Base-by-base conservation (phyloP, 2,797 vertebrate species). In the Aphelocoma californica region DNA sequence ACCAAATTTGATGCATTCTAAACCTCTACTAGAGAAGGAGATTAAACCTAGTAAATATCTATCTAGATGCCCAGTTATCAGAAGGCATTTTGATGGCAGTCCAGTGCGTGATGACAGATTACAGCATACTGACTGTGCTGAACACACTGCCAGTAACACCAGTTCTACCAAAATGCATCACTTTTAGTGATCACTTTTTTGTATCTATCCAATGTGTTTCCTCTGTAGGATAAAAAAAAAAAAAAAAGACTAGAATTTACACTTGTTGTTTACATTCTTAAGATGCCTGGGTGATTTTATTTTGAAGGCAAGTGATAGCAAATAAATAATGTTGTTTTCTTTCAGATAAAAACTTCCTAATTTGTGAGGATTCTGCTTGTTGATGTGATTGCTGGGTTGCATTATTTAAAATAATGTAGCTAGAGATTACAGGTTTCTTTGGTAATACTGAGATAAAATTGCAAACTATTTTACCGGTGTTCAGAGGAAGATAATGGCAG, bases 401-500 rank as follows among this genome's bases (percentile, higher is more conserved):
- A 81, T 96, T 92, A 84, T 96, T 96, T 95, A 93, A 95, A 95
- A 93, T 95, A 90, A 89, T 7, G 47, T 69, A 58, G 56, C 50
- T 83, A 50, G 64, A 91, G 86, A 95, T 96, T 88, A 92, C 56
- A 88, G 74, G 79, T 84, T 91, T 91, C 90, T 94, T 93, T 91
- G 86, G 92, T 93, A 95, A 91, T 95, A 73, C 58, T 69, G 83
- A 78, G 64, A 93, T 92, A 92, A 96, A 96, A 96, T 95, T 93
- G 93, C 90, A 93, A 95, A 92, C 18, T 44, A 89, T 92, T 95
- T 93, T 3, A 10, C 78, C 38, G 18, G 50, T 23, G 42, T 87
- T 92, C 60, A 87, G 94, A 80, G 34, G 75, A 95, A 78, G 92
- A 96, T 95, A 96, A 96, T 94, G 93, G 93, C 70, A 97, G 86